phyloP scores from a whole-genome alignment of 37 sponge, comb jelly and placozoan genomes.

The Beroe ovata region DNA sequence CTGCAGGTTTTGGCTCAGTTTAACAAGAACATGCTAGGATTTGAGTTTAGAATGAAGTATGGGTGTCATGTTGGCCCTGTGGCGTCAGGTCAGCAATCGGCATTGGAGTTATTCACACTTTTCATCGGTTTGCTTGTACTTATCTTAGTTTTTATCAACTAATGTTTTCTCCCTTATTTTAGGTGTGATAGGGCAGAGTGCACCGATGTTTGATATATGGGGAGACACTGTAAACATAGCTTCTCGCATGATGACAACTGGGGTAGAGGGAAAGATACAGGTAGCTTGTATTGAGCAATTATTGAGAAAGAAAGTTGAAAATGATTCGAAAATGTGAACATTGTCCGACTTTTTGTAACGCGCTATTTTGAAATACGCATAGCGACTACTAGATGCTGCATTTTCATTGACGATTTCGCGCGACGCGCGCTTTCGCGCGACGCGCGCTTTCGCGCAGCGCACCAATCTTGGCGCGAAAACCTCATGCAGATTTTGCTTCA shows the following conservation, averaged over 20 bases:
- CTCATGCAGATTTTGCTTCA: not conserved
- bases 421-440: not conserved
- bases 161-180: no score
- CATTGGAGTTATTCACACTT: no score
- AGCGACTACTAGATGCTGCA: no score
- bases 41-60: conserved; percentile 43
- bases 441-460: no score
- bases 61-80: conserved; percentile 39
- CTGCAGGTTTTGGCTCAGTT: conserved; percentile 44
- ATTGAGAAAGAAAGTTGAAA: no score
- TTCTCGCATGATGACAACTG: conserved; percentile 52
- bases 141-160: no score
- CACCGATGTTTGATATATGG: conserved; percentile 53
- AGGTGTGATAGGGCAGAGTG: conserved; percentile 42
- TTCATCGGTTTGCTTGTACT: no score
- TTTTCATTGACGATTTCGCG: not conserved
- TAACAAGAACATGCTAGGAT: conserved; percentile 20
- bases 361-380: no score
- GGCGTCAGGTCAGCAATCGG: conserved; percentile 42
- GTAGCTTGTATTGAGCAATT: no score
- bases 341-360: no score
- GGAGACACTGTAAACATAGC: conserved; percentile 38
- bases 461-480: no score
- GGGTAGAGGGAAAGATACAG: conserved; percentile 34
- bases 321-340: no score